These are phyloP conservation scores for Parthenolecanium corni DNA, from an alignment of 2,888 invertebrate species.

Conservation along the genomic window DNA sequence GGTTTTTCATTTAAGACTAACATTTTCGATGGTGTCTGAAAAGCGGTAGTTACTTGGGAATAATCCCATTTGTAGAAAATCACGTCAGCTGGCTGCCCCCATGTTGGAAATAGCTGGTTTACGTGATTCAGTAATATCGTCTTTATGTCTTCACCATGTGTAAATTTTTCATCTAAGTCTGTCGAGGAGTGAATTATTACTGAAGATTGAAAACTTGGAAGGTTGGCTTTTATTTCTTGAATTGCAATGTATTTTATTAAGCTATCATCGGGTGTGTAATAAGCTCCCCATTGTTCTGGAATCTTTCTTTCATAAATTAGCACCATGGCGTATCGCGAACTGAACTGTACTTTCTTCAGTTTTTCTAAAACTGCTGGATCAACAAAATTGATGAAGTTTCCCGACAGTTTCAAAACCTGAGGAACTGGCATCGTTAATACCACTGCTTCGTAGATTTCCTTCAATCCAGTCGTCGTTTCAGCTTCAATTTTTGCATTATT, in stretches of 20 bases:
- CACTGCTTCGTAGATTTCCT: conserved; percentile 23
- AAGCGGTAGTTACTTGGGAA: conserved; percentile 28
- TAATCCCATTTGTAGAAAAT: conserved; percentile 30
- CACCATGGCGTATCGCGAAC: conserved; percentile 23
- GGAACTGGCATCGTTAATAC: conserved; percentile 29
- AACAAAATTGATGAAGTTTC: conserved; percentile 9
- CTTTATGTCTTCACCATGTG: background rate
- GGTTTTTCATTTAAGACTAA: conserved; percentile 26
- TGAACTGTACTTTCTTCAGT: conserved; percentile 26
- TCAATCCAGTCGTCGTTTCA: conserved; percentile 3
- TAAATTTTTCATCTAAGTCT: conserved; percentile 5
- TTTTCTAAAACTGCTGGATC: background rate
- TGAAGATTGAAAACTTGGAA: conserved; percentile 5
- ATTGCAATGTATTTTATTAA: conserved; percentile 29
- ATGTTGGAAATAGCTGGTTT: conserved; percentile 25
- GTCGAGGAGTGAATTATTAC: conserved; percentile 29
- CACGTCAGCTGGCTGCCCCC: conserved; percentile 14
- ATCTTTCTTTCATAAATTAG: conserved; percentile 25
- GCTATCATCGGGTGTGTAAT: conserved; percentile 17
- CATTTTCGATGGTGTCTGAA: conserved; percentile 12
- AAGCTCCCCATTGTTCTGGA: conserved; percentile 23
- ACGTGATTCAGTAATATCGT: conserved; percentile 17
- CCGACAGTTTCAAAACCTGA: conserved; percentile 25
- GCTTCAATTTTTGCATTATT: conserved; percentile 7
- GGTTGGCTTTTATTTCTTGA: conserved; percentile 28